Evolutionary conservation across 2,888 invertebrate genomes (phyloP).

Genomic region (Lysandra coridon): DNA sequence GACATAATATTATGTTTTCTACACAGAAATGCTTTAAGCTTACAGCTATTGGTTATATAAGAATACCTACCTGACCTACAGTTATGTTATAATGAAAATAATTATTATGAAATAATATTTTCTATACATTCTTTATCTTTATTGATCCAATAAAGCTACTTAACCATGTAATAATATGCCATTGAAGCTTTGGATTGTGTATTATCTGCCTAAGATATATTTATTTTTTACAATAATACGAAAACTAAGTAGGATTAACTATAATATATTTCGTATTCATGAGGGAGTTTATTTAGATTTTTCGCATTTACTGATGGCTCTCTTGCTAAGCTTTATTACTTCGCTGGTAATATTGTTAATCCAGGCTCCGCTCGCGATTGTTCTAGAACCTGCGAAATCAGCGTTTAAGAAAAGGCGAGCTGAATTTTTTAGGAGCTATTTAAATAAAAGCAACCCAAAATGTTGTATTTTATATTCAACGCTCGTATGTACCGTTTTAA

Average conservation of each 20-base stretch:
- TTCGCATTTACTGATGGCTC: constrained; percentile 23
- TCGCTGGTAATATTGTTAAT: constrained; percentile 29
- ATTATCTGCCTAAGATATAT: not conserved
- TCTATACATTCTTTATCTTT: not conserved
- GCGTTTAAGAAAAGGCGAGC: constrained; percentile 28
- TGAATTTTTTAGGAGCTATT: constrained; percentile 29
- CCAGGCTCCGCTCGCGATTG: constrained; percentile 19
- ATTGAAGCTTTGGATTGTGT: not conserved
- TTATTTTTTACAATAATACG: not conserved
- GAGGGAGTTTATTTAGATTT: constrained; percentile 25
- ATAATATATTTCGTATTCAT: constrained; percentile 5
- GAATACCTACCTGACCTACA: too few species aligned
- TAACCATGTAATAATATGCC: not conserved
- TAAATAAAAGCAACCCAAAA: constrained; percentile 19
- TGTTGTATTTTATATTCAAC: constrained; percentile 14
- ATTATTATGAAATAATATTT: not conserved
- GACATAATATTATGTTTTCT: too few species aligned
- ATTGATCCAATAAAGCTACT: not conserved
- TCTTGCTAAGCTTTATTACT: constrained; percentile 29
- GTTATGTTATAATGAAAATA: not conserved
- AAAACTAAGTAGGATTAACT: constrained; percentile 3
- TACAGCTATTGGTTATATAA: too few species aligned
- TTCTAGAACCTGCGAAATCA: constrained; percentile 24
- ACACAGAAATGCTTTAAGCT: too few species aligned
- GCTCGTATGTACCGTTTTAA: constrained; percentile 19